A percentile compares a stretch with the other conserved stretches of the same genome.
Conservation (phyloP, 2,888 invertebrate genomes). For the Drosophila maculinotata region DNA sequence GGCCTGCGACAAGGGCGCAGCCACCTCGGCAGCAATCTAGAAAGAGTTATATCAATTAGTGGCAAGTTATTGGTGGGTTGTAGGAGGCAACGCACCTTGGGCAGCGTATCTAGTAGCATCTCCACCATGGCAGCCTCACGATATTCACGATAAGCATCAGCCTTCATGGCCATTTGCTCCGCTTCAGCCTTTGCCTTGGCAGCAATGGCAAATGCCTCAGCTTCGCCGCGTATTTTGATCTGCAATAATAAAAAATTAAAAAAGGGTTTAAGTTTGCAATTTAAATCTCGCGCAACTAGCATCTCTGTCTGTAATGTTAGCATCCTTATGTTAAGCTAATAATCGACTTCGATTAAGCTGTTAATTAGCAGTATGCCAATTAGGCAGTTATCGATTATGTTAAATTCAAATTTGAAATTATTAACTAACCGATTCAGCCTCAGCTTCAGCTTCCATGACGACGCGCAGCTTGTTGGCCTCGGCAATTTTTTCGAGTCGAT, state of each 20-base stretch:
- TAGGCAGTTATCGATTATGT: too few species aligned
- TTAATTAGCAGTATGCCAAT: too few species aligned
- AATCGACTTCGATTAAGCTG: too few species aligned
- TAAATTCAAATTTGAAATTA: not conserved
- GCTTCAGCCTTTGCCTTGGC: conserved; percentile 98
- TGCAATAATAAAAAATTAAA: conserved; percentile 43
- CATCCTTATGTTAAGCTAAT: too few species aligned
- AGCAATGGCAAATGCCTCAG: conserved; percentile 96
- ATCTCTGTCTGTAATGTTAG: too few species aligned
- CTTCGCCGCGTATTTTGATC: conserved; percentile 93
- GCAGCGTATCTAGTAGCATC: conserved; percentile 97
- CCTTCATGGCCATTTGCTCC: conserved; percentile 98
- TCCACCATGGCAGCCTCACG: conserved; percentile 98
- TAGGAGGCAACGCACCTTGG: conserved; percentile 89
- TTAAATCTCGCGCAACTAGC: too few species aligned
- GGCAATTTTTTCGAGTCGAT: conserved; percentile 95
- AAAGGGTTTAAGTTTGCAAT: not conserved
- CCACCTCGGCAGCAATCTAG: conserved; percentile 97
- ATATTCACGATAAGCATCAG: conserved; percentile 98
- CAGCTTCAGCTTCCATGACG: conserved; percentile 97
- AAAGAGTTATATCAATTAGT: conserved; percentile 23
- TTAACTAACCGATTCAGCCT: conserved; percentile 91
- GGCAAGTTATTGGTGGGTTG: not conserved
- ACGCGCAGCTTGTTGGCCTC: conserved; percentile 95
- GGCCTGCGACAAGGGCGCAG: conserved; percentile 96